Evolutionary conservation across 1,140 invertebrate species (phyloP), one percentile per base, ranked within the genome.

Genomic region (Diachasma alloeum): DNA sequence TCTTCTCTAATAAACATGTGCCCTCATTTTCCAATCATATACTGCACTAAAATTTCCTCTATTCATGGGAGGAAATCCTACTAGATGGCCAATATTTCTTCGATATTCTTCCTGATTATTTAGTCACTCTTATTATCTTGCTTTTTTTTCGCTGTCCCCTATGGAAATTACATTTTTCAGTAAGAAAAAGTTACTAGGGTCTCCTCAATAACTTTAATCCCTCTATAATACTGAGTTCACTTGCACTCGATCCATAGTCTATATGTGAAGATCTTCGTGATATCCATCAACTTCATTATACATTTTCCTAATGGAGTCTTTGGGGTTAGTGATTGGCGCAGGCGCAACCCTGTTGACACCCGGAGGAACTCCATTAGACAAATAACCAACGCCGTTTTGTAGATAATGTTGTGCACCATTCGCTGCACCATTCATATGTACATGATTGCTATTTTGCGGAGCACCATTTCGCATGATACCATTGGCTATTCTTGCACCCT

Each of bases 231-330:
- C 59, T 63, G 59, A 26, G 10, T 63, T 63, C 24, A 63, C 19
- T 31, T 63, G 24, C 59, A 24, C 8, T 31, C 19, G 6, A 63
- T 63, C 4, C 15, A 63, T 26, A 4, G 59, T 63, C 24, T 82
- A 88, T 68, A 88, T 86, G n/a, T 88, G 84, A 78, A 87, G 79
- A 79, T 84, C 83, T 48, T 85, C 79, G 36, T 84, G 82, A 76
- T 83, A 85, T 48, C 82, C 82, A 42, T 88, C 86, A 9, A 88
- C 82, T 79, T 88, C 87, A 56, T 83, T 87, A 75, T 88, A 89
- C 86, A 88, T 89, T 46, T 85, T 86, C 53, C 83, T 87, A 11
- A 89, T 75, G 0, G 87, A 79, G 69, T 88, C 85, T 48, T 82
- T 84, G 0, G 77, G 68, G 24, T 83, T 82, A 56, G 48, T 53